phyloP scores from a whole-genome alignment of 2,888 invertebrate species.

The Lycophotia porphyrea region DNA sequence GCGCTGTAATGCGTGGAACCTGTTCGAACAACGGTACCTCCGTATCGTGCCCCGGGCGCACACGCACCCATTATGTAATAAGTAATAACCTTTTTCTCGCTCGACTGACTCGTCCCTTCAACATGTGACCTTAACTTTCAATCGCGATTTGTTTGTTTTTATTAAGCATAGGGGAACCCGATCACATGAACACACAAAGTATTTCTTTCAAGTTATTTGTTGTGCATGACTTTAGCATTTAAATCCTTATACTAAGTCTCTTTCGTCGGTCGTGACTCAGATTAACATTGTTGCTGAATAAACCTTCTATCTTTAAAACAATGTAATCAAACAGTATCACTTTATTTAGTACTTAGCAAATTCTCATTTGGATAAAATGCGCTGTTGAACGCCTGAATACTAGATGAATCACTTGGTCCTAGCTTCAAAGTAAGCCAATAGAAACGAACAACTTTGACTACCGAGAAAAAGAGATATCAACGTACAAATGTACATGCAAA shows the following conservation, averaged over 20 bases:
- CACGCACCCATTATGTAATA: slow-evolving; percentile 89
- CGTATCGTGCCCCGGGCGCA: slow-evolving; percentile 81
- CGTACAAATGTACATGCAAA: slow-evolving; percentile 50
- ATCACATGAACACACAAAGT: not conserved
- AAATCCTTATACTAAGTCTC: not conserved
- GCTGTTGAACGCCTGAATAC: slow-evolving; percentile 21
- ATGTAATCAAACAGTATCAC: not conserved
- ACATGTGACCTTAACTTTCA: slow-evolving; percentile 66
- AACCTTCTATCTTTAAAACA: not conserved
- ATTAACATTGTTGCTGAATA: slow-evolving; percentile 9
- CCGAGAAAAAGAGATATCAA: slow-evolving; percentile 56
- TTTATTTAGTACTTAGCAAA: slow-evolving; percentile 11
- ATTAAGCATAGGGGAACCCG: slow-evolving; percentile 39
- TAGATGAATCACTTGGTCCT: slow-evolving; percentile 47
- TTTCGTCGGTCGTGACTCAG: not conserved
- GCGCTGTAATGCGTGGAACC: slow-evolving; percentile 81
- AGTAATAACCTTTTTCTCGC: slow-evolving; percentile 88
- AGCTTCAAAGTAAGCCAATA: slow-evolving; percentile 57
- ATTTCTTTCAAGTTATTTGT: not conserved
- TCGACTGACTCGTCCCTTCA: slow-evolving; percentile 74
- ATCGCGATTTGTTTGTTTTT: slow-evolving; percentile 61
- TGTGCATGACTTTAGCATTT: not conserved
- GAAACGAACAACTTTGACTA: slow-evolving; percentile 50
- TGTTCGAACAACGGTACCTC: slow-evolving; percentile 88
- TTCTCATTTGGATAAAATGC: slow-evolving; percentile 23